Conservation (phyloP, 2,797 vertebrate species). For the Melanotaenia boesemani region DNA sequence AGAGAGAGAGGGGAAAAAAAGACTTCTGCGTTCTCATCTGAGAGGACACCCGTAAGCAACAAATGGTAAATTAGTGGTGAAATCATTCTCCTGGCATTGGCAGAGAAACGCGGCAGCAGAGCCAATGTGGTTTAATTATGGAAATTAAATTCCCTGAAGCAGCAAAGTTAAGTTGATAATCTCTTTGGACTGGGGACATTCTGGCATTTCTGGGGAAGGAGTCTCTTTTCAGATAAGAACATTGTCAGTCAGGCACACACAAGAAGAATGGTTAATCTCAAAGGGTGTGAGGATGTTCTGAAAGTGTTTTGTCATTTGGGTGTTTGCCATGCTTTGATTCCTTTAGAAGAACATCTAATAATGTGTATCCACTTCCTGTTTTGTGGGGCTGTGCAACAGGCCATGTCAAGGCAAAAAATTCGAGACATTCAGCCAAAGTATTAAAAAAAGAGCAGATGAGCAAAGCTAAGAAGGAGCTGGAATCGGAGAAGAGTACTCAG, state of each 20-base stretch:
- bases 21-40: conserved; percentile 49
- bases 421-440: conserved; percentile 42
- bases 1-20: conserved; percentile 5
- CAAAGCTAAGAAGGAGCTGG: conserved; percentile 37
- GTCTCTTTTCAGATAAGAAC: conserved; percentile 72
- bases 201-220: conserved; percentile 67
- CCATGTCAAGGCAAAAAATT: conserved; percentile 61
- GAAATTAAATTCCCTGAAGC: conserved; percentile 82
- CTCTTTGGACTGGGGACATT: conserved; percentile 79
- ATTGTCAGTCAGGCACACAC: conserved; percentile 68
- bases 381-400: conserved; percentile 52
- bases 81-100: conserved; percentile 75
- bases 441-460: conserved; percentile 52
- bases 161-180: conserved; percentile 85
- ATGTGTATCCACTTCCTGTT: conserved; percentile 58
- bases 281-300: conserved; percentile 58
- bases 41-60: conserved; percentile 65
- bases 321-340: conserved; percentile 68
- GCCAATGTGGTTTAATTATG: conserved; percentile 83
- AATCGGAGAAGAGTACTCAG: conserved; percentile 38
- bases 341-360: conserved; percentile 71
- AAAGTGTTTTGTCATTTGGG: conserved; percentile 73
- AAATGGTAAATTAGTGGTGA: conserved; percentile 76
- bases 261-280: conserved; percentile 65
- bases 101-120: conserved; percentile 56